Evolutionary conservation across 2,797 vertebrate species (phyloP).

Genomic region (Tadarida brasiliensis): DNA sequence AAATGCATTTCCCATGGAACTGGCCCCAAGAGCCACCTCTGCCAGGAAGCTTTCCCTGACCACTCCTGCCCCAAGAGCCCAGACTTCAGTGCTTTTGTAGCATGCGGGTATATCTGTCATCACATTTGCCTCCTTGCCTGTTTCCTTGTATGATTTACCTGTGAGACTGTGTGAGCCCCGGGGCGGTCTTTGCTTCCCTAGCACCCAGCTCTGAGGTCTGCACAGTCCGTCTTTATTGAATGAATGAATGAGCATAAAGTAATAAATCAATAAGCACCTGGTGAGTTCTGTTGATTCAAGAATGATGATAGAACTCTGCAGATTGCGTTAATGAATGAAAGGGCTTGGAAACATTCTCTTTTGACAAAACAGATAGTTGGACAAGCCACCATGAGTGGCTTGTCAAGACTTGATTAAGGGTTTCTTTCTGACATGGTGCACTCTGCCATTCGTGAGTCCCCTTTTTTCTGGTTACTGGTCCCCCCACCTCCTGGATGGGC

Average conservation of each 20-base stretch:
- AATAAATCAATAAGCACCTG: not conserved
- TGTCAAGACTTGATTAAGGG: not conserved
- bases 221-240: not conserved
- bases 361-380: not conserved
- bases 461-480: constrained; percentile 1
- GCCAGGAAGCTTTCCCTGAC: not conserved
- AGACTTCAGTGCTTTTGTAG: not conserved
- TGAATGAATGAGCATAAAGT: not conserved
- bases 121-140: not conserved
- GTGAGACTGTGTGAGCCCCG: not conserved
- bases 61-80: fast-evolving
- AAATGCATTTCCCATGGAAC: not conserved
- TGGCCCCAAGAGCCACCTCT: not conserved
- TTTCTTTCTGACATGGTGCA: not conserved
- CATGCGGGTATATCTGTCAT: not conserved
- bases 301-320: not conserved
- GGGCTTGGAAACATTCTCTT: not conserved
- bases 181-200: not conserved
- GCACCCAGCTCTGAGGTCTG: not conserved
- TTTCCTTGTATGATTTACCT: not conserved
- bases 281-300: not conserved
- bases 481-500: not conserved
- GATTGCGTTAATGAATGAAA: not conserved
- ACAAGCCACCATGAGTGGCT: not conserved
- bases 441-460: not conserved